Percentiles rank a stretch among this genome's conserved stretches.
phyloP scores from a whole-genome alignment of 1,140 invertebrate species.

The Platyura marginata region DNA sequence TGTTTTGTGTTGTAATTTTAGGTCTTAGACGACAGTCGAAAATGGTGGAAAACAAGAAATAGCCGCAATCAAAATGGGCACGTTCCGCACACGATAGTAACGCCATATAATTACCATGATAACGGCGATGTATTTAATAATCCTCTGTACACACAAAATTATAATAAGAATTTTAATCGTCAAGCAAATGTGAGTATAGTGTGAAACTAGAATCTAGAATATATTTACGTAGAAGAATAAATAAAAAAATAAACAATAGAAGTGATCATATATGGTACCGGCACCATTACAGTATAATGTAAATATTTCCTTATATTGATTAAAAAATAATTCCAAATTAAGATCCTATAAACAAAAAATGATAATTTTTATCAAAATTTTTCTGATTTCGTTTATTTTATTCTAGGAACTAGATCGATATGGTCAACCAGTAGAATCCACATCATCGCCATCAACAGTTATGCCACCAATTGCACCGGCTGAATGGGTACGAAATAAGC shows the following conservation, averaged over 20 bases:
- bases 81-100: conserved; percentile 94
- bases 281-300: no score
- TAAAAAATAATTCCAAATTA: no score
- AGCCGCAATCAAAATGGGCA: conserved; percentile 72
- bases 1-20: conserved; percentile 22
- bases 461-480: conserved; percentile 35
- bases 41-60: conserved; percentile 98
- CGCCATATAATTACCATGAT: conserved; percentile 31
- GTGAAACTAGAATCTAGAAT: no score
- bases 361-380: no score
- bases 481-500: conserved; percentile 69
- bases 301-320: no score
- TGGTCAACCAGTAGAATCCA: conserved; percentile 24
- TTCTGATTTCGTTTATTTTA: no score
- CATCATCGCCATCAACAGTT: conserved; percentile 27
- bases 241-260: no score
- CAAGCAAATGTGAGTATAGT: neutral
- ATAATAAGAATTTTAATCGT: conserved; percentile 4
- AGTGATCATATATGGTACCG: no score
- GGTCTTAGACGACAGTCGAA: conserved; percentile 85
- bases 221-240: no score
- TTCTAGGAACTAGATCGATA: neutral
- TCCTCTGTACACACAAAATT: conserved; percentile 38
- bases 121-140: conserved; percentile 42
- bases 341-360: no score